Evolutionary conservation across 2,797 vertebrate genomes (phyloP).

Genomic region (Centropyge bicolor): DNA sequence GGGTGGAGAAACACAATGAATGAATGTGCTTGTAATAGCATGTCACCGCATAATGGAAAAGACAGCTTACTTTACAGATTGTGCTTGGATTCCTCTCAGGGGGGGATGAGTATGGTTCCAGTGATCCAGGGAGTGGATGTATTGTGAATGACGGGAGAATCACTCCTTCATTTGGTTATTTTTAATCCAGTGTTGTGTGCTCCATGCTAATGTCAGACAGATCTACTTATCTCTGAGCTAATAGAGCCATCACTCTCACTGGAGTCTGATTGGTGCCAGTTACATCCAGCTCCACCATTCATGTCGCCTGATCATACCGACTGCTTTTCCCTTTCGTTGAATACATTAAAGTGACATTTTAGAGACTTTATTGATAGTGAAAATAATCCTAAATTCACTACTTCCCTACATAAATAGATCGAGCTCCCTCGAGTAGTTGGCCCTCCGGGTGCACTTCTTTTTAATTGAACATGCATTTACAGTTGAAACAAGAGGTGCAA

Average conservation of each 20-base stretch:
- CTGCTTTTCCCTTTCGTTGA: not conserved
- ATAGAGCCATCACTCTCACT: conserved; percentile 59
- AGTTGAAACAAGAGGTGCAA: conserved; percentile 4
- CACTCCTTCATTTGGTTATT: conserved; percentile 66
- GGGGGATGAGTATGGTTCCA: conserved; percentile 18
- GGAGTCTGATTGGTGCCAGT: conserved; percentile 39
- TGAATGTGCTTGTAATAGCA: conserved; percentile 73
- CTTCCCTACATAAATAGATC: not conserved
- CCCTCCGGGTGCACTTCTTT: not conserved
- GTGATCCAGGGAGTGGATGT: conserved; percentile 44
- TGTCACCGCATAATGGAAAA: conserved; percentile 73
- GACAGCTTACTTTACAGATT: conserved; percentile 76
- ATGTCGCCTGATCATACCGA: not conserved
- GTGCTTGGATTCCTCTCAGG: conserved; percentile 57
- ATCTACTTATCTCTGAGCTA: conserved; percentile 68
- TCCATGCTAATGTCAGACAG: conserved; percentile 53
- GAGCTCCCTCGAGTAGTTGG: not conserved
- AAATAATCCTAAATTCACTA: not conserved
- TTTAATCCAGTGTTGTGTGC: conserved; percentile 66
- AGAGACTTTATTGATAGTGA: not conserved
- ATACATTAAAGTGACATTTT: not conserved
- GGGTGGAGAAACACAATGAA: conserved; percentile 77
- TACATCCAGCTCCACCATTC: conserved; percentile 15
- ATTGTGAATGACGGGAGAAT: conserved; percentile 39
- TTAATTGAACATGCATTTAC: conserved; percentile 6